phyloP scores from a whole-genome alignment of 1,140 invertebrate genomes.

The Cotesia vestalis region DNA sequence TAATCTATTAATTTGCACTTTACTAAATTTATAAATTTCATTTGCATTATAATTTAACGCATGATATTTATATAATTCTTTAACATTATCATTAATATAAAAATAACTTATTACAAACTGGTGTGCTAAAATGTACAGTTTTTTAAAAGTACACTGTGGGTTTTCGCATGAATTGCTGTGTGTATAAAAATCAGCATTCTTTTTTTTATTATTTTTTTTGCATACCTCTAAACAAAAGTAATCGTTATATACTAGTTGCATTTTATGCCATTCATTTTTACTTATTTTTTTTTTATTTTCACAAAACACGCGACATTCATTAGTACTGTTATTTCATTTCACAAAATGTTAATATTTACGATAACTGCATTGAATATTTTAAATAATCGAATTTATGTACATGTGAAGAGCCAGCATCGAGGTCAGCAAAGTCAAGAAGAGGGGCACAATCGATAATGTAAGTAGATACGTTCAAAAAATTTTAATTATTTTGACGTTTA shows the following conservation, averaged over 20 bases:
- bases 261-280: too few species aligned
- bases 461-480: conserved; percentile 51
- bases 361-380: conserved; percentile 4
- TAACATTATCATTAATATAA: not conserved
- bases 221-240: too few species aligned
- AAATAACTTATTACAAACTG: too few species aligned
- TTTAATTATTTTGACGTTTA: conserved; percentile 21
- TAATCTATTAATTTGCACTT: not conserved
- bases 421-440: conserved; percentile 73
- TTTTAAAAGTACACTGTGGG: too few species aligned
- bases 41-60: not conserved
- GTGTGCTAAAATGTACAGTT: too few species aligned
- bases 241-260: too few species aligned
- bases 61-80: not conserved
- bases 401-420: conserved; percentile 71
- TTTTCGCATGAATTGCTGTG: too few species aligned
- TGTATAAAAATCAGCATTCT: too few species aligned
- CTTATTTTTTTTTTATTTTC: too few species aligned
- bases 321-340: not conserved
- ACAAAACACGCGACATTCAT: too few species aligned
- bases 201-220: too few species aligned
- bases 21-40: not conserved
- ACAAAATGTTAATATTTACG: not conserved
- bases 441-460: conserved; percentile 75
- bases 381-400: conserved; percentile 29